Percentiles rank a stretch among this genome's conserved stretches.
Conservation (phyloP, 2,797 vertebrate genomes). For the Phrynocephalus guinanensis region DNA sequence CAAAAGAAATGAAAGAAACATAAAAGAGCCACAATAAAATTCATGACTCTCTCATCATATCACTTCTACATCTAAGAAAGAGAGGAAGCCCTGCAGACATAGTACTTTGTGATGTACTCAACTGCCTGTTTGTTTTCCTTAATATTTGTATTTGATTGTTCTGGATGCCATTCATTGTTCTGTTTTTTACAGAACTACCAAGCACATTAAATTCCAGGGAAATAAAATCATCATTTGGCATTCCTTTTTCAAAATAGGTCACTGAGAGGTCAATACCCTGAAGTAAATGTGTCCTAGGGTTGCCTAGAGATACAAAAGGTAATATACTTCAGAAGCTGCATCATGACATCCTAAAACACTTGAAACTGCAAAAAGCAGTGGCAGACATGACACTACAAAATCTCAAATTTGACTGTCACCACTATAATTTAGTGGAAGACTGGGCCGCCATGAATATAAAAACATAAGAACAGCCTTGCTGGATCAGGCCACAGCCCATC, state of each 20-base stretch:
- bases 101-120: constrained; percentile 23
- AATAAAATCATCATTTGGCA: constrained; percentile 20
- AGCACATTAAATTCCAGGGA: neutral
- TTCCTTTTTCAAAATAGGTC: neutral
- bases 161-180: constrained; percentile 24
- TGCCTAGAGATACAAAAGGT: neutral
- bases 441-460: neutral
- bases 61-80: constrained; percentile 12
- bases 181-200: constrained; percentile 37
- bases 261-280: neutral
- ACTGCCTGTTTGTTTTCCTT: constrained; percentile 25
- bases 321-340: neutral
- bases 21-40: neutral
- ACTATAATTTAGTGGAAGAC: neutral
- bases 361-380: neutral
- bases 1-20: neutral
- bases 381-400: neutral
- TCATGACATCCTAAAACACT: neutral
- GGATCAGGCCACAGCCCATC: no score
- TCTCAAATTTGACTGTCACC: no score
- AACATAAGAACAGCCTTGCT: no score
- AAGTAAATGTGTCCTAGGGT: neutral
- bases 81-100: neutral
- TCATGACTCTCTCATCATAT: constrained; percentile 13
- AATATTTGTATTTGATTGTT: constrained; percentile 23